Conservation (phyloP, 2,888 invertebrate genomes). For the Kuschelorhynchus macadamiae region DNA sequence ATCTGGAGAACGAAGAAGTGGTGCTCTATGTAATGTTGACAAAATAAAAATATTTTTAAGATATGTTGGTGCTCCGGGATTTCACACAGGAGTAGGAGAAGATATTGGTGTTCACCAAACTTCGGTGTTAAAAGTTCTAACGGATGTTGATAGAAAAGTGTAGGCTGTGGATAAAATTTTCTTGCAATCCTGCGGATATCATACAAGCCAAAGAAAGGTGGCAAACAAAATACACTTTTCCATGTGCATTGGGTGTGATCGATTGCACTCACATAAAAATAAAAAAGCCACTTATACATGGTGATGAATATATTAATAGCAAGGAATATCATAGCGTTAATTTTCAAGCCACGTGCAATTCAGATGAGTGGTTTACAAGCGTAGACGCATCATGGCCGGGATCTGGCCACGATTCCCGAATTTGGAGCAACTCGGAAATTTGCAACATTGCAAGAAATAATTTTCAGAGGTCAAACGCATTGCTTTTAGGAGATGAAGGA, state of each 20-base stretch:
- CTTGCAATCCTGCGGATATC: no score
- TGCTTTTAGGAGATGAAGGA: slow-evolving; percentile 50
- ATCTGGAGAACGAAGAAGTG: no score
- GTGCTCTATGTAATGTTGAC: no score
- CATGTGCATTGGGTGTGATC: neutral
- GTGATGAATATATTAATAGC: slow-evolving; percentile 41
- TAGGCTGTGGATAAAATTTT: no score
- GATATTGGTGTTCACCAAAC: no score
- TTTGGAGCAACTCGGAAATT: slow-evolving; percentile 42
- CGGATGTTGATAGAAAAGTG: no score
- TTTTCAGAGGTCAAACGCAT: slow-evolving; percentile 7
- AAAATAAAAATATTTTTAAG: no score
- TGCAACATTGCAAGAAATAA: neutral
- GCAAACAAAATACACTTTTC: neutral
- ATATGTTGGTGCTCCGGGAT: no score
- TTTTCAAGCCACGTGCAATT: slow-evolving; percentile 48
- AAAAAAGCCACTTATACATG: neutral
- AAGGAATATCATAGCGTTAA: slow-evolving; percentile 39
- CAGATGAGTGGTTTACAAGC: slow-evolving; percentile 44
- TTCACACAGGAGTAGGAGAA: no score
- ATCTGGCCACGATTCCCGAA: slow-evolving; percentile 41
- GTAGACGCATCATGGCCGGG: slow-evolving; percentile 49
- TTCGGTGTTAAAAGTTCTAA: no score
- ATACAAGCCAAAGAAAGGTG: neutral
- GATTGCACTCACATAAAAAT: neutral